Evolutionary conservation across 1,140 invertebrate genomes (phyloP), one percentile per base, ranked within the genome.

Genomic region (Zaprionus nigranus): DNA sequence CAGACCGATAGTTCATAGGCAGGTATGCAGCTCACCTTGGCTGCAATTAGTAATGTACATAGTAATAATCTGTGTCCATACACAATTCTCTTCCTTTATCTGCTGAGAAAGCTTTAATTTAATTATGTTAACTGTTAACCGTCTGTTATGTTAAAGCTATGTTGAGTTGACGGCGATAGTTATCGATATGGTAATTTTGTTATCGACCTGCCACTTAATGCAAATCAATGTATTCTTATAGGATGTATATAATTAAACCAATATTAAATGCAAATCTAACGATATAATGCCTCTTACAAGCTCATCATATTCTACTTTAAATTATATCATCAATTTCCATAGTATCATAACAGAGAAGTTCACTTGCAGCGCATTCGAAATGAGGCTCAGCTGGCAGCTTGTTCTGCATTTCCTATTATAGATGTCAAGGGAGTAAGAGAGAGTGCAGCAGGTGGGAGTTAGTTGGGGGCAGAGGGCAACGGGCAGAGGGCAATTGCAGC

Each of bases 301-400:
- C 38, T 40, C 15, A 40, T 40, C 40, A 9, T 20, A 17, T 46
- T 17, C 7, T 46, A 46, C 7, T 46, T 40, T 17, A 7, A 7
- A 46, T 43, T 2, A 17, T 49, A 49, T 51, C 3, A 51, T 51
- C n/a, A 17, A 9, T 46, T n/a, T n/a, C 2, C 15, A n/a, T 17
- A 46, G 40, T 17, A 22, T 13, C 20, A 49, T 51, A 5, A 22
- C 4, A 22, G 15, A 17, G 17, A n/a, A n/a, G n/a, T 24, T n/a
- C 26, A 28, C 22, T 26, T 28, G 53, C 24, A 56, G 53, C 53
- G 53, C 26, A 56, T 56, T n/a, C 15, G n/a, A 56, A 56, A 56
- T 26, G 24, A 28, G 13, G 15, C 53, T 56, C 53, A 28, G 53
- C 22, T 28, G 26, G 53, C 24, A 26, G 13, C 22, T 56, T 30